phyloP scores from a whole-genome alignment of 1,140 invertebrate species.

The Diorhabda carinulata region DNA sequence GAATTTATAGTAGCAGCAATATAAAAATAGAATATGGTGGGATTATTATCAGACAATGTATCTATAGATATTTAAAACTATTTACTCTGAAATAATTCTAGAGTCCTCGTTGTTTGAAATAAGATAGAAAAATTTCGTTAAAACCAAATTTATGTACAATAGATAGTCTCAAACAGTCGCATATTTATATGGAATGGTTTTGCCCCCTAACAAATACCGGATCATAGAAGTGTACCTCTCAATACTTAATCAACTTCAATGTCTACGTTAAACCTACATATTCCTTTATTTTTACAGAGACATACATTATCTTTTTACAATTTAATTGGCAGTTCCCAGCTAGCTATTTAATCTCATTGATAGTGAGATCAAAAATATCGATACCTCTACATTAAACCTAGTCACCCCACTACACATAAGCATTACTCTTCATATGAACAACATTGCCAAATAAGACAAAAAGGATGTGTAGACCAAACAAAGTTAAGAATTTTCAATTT shows the following conservation, averaged over 20 bases:
- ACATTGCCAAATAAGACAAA: no score
- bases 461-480: no score
- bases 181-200: neutral
- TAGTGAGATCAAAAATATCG: conserved; percentile 39
- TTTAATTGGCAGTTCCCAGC: conserved; percentile 45
- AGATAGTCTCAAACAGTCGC: no score
- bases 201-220: neutral
- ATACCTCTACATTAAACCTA: conserved; percentile 28
- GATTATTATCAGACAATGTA: no score
- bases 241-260: conserved; percentile 1
- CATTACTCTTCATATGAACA: conserved; percentile 7
- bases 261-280: conserved; percentile 36
- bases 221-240: neutral
- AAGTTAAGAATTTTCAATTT: no score
- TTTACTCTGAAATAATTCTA: no score
- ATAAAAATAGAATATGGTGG: no score
- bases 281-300: conserved; percentile 25
- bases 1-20: no score
- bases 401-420: conserved; percentile 20
- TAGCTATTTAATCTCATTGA: conserved; percentile 41
- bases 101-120: no score
- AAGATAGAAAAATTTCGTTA: no score
- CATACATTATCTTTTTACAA: conserved; percentile 47
- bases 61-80: no score
- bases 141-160: no score